Evolutionary conservation across 2,888 invertebrate species (phyloP).

Genomic region (Eupithecia inturbata): DNA sequence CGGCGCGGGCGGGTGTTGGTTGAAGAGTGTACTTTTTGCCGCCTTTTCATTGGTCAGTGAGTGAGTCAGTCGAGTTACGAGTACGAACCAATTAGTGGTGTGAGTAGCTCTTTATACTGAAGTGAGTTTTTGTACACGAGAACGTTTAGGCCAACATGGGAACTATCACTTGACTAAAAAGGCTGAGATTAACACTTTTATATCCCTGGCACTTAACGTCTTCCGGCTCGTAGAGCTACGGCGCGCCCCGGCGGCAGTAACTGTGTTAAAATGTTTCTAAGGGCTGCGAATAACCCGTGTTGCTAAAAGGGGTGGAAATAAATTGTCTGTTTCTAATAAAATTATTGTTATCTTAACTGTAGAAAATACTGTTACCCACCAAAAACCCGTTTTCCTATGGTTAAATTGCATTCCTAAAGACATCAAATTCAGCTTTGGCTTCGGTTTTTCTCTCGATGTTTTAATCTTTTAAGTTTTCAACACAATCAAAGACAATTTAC

Average conservation of each 20-base stretch:
- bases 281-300: not conserved
- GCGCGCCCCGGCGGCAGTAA: not conserved
- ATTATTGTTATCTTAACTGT: not conserved
- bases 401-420: too few relatives aligned
- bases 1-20: constrained; percentile 14
- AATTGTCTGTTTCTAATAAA: too few relatives aligned
- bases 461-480: not conserved
- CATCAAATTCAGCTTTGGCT: not conserved
- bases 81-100: constrained; percentile 60
- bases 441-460: not conserved
- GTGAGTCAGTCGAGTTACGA: constrained; percentile 53
- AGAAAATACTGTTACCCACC: not conserved
- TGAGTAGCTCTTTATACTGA: constrained; percentile 44
- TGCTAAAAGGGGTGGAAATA: not conserved
- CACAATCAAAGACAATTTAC: constrained; percentile 27
- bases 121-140: constrained; percentile 48
- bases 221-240: not conserved
- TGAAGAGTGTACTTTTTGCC: constrained; percentile 37
- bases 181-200: not conserved
- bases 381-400: too few relatives aligned
- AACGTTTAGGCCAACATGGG: constrained; percentile 27
- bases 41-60: constrained; percentile 47
- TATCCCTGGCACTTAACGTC: not conserved
- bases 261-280: not conserved
- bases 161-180: not conserved